These are phyloP conservation scores for Peromyscus maniculatus DNA, from an alignment of 2,113 vertebrate species.

Conservation along the genomic window DNA sequence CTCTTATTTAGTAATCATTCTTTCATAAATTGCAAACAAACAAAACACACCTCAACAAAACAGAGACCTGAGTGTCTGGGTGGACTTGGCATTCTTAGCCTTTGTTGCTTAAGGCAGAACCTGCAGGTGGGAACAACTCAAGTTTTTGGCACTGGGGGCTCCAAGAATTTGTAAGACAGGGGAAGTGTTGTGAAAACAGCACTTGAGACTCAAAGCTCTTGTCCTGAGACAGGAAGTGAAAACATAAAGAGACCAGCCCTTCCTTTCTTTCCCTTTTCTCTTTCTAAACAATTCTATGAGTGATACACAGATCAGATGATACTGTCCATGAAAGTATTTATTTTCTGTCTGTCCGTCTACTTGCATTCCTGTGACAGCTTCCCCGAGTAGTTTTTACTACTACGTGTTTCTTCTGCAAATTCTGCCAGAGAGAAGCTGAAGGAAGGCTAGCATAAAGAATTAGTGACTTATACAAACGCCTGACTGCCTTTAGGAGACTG, in stretches of 20 bases:
- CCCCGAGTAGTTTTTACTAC: background rate
- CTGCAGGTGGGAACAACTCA: background rate
- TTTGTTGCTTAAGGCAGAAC: conserved; percentile 53
- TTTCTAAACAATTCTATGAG: conserved; percentile 55
- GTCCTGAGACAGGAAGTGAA: conserved; percentile 29
- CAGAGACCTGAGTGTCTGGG: background rate
- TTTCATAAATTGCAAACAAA: conserved; percentile 1
- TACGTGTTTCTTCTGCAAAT: background rate
- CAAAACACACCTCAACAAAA: background rate
- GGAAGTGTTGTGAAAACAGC: conserved; percentile 45
- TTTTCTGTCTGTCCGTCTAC: conserved; percentile 27
- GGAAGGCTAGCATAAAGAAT: background rate
- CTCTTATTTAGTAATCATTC: conserved; percentile 27
- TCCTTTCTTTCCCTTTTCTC: background rate
- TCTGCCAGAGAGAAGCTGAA: background rate
- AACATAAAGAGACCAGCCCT: background rate
- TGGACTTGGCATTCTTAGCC: background rate
- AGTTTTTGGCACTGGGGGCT: background rate
- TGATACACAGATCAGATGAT: conserved; percentile 27
- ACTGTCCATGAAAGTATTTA: background rate
- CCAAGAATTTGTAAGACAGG: conserved; percentile 23
- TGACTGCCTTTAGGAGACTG: background rate
- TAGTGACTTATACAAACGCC: background rate
- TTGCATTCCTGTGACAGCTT: conserved; percentile 24
- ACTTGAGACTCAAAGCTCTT: background rate